A percentile compares a stretch with the other conserved stretches of the same genome.
Evolutionary conservation across 2,888 invertebrate genomes (phyloP).

Genomic region (Drosophila merina): DNA sequence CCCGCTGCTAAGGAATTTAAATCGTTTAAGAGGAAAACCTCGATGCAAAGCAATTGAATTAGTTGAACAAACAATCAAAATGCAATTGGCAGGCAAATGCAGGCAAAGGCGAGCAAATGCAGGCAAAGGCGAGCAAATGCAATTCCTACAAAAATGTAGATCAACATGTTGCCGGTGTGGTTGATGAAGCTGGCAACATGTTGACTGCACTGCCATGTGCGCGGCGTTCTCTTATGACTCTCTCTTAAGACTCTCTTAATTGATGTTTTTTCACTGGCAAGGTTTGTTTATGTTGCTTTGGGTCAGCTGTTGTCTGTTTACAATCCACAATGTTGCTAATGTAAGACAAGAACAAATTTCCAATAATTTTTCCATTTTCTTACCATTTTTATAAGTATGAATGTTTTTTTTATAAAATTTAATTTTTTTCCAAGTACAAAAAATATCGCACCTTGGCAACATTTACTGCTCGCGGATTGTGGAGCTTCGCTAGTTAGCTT

Average conservation of each 20-base stretch:
- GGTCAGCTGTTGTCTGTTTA: conserved; percentile 50
- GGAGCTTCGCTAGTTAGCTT: neutral
- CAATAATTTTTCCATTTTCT: no score
- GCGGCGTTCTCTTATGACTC: conserved; percentile 16
- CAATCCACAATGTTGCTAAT: conserved; percentile 47
- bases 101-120: neutral
- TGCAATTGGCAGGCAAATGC: conserved; percentile 21
- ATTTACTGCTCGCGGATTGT: neutral
- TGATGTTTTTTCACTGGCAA: neutral
- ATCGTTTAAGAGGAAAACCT: conserved; percentile 2
- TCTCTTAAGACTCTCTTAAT: conserved; percentile 12
- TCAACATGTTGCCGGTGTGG: neutral
- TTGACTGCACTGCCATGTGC: conserved; percentile 35
- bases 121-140: neutral
- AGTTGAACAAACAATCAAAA: conserved; percentile 47
- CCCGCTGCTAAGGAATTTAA: conserved; percentile 26
- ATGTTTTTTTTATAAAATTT: neutral
- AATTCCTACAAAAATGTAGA: neutral
- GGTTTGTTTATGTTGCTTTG: conserved; percentile 38
- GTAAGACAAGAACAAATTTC: conserved; percentile 39
- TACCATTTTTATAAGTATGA: neutral
- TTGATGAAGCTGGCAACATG: neutral
- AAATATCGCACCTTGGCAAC: neutral
- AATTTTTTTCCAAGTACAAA: neutral
- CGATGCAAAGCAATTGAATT: conserved; percentile 26